Evolutionary conservation across 1,140 invertebrate species (phyloP).

Genomic region (Prorops nasuta): DNA sequence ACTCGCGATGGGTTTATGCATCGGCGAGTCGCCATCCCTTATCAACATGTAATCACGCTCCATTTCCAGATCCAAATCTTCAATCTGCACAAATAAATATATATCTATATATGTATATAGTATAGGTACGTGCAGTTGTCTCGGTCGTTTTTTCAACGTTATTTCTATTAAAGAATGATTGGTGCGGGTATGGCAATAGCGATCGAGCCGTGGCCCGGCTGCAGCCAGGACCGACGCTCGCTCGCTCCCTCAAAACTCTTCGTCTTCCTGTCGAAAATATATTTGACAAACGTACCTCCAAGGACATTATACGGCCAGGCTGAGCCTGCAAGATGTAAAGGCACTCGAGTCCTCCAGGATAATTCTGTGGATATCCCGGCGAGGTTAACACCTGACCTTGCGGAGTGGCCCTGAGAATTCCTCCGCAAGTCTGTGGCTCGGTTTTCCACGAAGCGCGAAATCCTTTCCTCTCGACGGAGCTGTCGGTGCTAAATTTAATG

Average conservation of each 20-base stretch:
- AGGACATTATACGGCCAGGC: slow-evolving; percentile 80
- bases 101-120: not conserved
- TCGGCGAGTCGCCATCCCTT: slow-evolving; percentile 85
- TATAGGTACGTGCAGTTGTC: too few relatives aligned
- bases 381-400: slow-evolving; percentile 83
- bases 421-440: slow-evolving; percentile 86
- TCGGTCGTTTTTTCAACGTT: too few relatives aligned
- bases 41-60: slow-evolving; percentile 85
- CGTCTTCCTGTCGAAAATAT: not conserved
- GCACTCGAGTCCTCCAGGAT: slow-evolving; percentile 92
- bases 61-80: slow-evolving; percentile 85
- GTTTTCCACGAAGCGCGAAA: slow-evolving; percentile 93
- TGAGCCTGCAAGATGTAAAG: slow-evolving; percentile 89
- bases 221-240: too few relatives aligned
- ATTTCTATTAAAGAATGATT: too few relatives aligned
- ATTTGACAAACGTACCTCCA: slow-evolving; percentile 63
- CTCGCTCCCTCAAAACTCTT: too few relatives aligned
- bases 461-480: slow-evolving; percentile 89
- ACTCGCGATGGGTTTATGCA: slow-evolving; percentile 76
- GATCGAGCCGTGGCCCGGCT: too few relatives aligned
- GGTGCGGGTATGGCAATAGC: too few relatives aligned
- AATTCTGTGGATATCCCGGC: slow-evolving; percentile 87
- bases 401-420: slow-evolving; percentile 75
- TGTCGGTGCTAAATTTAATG: slow-evolving; percentile 93
- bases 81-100: slow-evolving; percentile 58